Evolutionary conservation across 2,797 vertebrate genomes (phyloP), one percentile per base, ranked within the genome.

Genomic region (Sebastes trivittatus): DNA sequence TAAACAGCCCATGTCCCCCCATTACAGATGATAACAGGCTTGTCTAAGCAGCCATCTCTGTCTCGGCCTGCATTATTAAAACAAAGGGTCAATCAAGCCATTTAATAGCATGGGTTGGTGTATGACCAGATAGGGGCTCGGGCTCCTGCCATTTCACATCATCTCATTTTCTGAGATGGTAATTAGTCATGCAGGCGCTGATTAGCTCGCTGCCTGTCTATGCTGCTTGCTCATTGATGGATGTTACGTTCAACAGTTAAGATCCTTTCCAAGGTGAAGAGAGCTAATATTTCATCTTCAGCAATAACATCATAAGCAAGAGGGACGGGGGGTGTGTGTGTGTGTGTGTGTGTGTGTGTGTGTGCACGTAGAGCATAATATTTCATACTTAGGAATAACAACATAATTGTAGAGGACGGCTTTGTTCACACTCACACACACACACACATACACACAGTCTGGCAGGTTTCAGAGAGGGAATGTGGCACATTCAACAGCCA

Each of bases 131-230:
- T 88, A 91, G 89, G 75, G 87, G 83, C 88, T 83, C 84, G 22
- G 80, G 76, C 88, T 87, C 78, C 90, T 86, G 89, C 89, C 90
- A 89, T 93, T 93, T 94, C 90, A 89, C 89, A 92, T 91, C 92
- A 93, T 93, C 93, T 93, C 92, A 94, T 93, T 94, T 46, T 92
- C 88, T 88, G 88, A 87, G 86, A 90, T 83, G 91, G 91, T 91
- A 95, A 95, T 95, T 95, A 95, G 95, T 95, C 95, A 94, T 90
- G 92, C 88, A 87, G 88, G 62, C 84, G 84, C 85, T 92, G 92
- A 95, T 95, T 95, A 95, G 92, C 92, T 90, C 87, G 83, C 88
- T 58, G 68, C 84, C 87, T 74, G 88, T 93, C 92, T 82, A 55
- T 81, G 84, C 84, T 73, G 86, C 88, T 84, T 83, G 86, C 90